Evolutionary conservation across 92 coral and sea anemone species (phyloP).

Genomic region (Heliopora coerulea): DNA sequence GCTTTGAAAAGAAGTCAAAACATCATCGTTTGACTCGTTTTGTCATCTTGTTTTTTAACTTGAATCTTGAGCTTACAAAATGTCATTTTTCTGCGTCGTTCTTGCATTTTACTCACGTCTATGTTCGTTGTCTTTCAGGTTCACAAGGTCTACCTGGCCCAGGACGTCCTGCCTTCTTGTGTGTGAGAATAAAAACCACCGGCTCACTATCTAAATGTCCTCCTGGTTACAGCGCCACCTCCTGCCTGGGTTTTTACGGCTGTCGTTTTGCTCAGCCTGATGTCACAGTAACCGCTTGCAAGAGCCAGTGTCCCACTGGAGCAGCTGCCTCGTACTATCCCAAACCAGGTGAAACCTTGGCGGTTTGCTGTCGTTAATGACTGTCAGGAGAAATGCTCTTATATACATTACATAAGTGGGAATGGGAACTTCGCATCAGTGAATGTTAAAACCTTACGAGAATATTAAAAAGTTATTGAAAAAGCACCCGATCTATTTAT

Average conservation of each 20-base stretch:
- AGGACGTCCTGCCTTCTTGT: conserved; percentile 9
- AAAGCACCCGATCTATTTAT: too few species aligned
- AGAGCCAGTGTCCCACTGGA: conserved; percentile 15
- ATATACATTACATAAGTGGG: too few species aligned
- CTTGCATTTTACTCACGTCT: neutral
- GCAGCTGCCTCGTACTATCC: neutral
- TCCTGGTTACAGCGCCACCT: conserved; percentile 2
- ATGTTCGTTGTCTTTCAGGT: too few species aligned
- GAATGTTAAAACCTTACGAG: too few species aligned
- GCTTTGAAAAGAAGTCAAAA: too few species aligned
- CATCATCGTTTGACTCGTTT: too few species aligned
- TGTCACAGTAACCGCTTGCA: conserved; percentile 10
- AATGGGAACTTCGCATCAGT: too few species aligned
- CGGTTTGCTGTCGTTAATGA: conserved; percentile 6
- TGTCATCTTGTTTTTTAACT: too few species aligned
- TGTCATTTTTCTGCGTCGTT: too few species aligned
- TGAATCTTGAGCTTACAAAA: too few species aligned
- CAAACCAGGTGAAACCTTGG: conserved; percentile 10
- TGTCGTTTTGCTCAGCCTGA: conserved; percentile 20
- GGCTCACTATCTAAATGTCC: conserved; percentile 19
- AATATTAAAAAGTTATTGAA: too few species aligned
- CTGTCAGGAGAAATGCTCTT: too few species aligned
- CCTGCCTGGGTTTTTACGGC: conserved; percentile 15
- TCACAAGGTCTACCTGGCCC: conserved; percentile 11
- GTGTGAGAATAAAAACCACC: neutral